Base-by-base conservation (phyloP, 1,140 invertebrate species). In the Temnothorax curvispinosus region DNA sequence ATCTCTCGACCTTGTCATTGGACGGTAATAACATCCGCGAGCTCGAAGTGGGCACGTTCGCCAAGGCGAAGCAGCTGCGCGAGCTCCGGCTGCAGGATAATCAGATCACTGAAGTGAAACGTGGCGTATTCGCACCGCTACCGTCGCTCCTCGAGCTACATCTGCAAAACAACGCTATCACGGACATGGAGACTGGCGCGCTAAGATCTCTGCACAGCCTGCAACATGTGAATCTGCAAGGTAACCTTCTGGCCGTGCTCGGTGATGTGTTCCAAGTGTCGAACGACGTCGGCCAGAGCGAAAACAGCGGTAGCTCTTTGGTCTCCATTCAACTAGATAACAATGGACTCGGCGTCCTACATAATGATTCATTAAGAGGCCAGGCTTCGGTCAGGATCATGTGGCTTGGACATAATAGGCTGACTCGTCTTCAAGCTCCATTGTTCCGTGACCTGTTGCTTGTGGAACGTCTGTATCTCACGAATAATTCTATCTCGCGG, bases 41-140 rank as follows among this genome's bases (percentile, higher is more conserved):
- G 86, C 94, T 99, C 75, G 96, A 98, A 89, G 96, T 97, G 7
- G 97, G 97, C 13, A 97, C 97, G 82, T 99, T 99, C 93, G 95
- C 97, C 74, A 97, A 97, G 90, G 95, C 97, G 64, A 95, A 96
- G 27, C 97, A 97, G 87, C 94, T 99, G 69, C 96, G 97, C 65
- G 98, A 99, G 95, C 97, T 99, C 15, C 96, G 98, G 47, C 95
- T 99, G 44, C 98, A 99, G 91, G 98, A 98, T 93, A 99, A 99
- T 95, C 96, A 96, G 89, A 96, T 99, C 52, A 96, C 95, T 54
- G 96, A 96, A 60, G 97, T 99, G 78, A 96, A 97, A 41, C 96
- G 97, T 74, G 97, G 97, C 4, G 97, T 98, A 3, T 98, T 99
- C 90, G 97, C 97, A 77, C 97, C 98, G 0, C 92, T 99, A 58